These are phyloP conservation scores for Lithobates sylvaticus DNA, from an alignment of 2,797 vertebrate species.

Conservation along the genomic window DNA sequence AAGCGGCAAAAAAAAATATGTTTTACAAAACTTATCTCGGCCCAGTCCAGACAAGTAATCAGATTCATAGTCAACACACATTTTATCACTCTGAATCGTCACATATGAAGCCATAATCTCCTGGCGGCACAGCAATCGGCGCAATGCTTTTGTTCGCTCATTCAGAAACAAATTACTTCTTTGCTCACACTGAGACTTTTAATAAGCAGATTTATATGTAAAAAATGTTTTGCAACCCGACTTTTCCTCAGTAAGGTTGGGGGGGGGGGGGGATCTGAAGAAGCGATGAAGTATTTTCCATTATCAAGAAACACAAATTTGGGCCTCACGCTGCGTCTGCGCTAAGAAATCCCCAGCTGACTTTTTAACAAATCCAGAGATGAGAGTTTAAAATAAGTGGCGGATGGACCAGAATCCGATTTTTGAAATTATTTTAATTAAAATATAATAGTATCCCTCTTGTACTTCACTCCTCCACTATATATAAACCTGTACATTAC, in stretches of 20 bases:
- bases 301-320: slow-evolving; percentile 15
- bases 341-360: slow-evolving; percentile 8
- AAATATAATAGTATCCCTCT: background rate
- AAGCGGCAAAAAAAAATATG: too few relatives aligned
- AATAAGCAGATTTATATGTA: slow-evolving; percentile 40
- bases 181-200: background rate
- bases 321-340: background rate
- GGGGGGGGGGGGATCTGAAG: slow-evolving; percentile 15
- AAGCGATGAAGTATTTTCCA: slow-evolving; percentile 25
- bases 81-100: slow-evolving; percentile 20
- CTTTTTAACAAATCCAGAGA: slow-evolving; percentile 15
- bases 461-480: too few relatives aligned
- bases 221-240: slow-evolving; percentile 9
- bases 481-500: too few relatives aligned
- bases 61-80: background rate
- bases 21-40: background rate
- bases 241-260: background rate
- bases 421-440: slow-evolving; percentile 8
- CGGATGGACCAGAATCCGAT: background rate
- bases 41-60: too few relatives aligned
- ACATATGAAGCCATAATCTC: background rate
- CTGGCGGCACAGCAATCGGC: background rate
- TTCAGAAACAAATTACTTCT: slow-evolving; percentile 6
- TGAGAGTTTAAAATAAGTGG: background rate
- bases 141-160: background rate